Evolutionary conservation across 30 jellyfish, hydroid and myxozoan genomes (phyloP).

Genomic region (Rhopilema esculentum): DNA sequence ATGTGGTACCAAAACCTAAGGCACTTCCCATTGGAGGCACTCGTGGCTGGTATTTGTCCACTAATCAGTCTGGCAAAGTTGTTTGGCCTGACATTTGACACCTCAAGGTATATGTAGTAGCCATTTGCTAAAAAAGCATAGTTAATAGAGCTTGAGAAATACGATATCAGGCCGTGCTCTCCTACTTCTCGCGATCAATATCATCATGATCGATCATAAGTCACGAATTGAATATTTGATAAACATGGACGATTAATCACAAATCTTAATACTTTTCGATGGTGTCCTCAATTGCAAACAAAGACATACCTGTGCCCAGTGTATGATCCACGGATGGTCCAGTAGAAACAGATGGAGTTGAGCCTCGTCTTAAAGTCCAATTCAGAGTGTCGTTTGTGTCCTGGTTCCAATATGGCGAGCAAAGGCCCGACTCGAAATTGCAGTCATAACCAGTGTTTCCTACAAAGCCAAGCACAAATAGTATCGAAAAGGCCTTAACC

Average conservation of each 20-base stretch:
- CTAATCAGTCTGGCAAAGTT: slow-evolving; percentile 71
- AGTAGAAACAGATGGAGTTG: slow-evolving; percentile 81
- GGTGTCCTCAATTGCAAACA: too few relatives aligned
- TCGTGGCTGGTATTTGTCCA: slow-evolving; percentile 81
- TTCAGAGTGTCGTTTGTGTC: slow-evolving; percentile 84
- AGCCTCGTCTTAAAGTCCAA: slow-evolving; percentile 81
- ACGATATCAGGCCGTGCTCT: too few relatives aligned
- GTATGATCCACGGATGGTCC: slow-evolving; percentile 98
- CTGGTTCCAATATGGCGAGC: slow-evolving; percentile 85
- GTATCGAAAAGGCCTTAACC: neutral
- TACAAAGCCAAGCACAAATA: neutral
- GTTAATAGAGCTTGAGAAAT: neutral
- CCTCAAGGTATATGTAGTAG: slow-evolving; percentile 85
- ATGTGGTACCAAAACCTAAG: slow-evolving; percentile 89
- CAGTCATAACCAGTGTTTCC: slow-evolving; percentile 69
- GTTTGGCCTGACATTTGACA: slow-evolving; percentile 58
- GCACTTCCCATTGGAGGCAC: slow-evolving; percentile 76
- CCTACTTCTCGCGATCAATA: too few relatives aligned
- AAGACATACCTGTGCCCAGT: slow-evolving; percentile 67
- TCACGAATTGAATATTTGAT: too few relatives aligned
- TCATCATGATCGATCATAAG: too few relatives aligned
- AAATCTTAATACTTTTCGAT: too few relatives aligned
- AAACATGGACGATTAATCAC: too few relatives aligned
- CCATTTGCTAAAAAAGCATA: slow-evolving; percentile 68
- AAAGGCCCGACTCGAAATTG: slow-evolving; percentile 81